These are phyloP conservation scores for Odobenus rosmarus DNA, from an alignment of 2,113 vertebrate species.

Conservation along the genomic window DNA sequence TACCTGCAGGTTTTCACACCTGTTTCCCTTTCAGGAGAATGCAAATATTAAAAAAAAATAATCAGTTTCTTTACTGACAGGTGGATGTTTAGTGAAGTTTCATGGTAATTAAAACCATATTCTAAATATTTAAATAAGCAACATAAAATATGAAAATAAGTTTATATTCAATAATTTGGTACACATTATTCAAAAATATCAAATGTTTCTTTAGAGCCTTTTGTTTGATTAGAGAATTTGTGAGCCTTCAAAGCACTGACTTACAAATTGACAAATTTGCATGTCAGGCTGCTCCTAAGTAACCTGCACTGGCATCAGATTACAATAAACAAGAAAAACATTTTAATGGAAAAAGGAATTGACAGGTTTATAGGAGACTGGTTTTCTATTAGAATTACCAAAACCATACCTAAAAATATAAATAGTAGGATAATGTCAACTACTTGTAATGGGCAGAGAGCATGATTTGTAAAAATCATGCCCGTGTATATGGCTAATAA, in stretches of 20 bases:
- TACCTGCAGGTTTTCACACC: slow-evolving; percentile 81
- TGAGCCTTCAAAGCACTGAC: background rate
- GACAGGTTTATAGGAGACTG: background rate
- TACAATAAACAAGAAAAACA: background rate
- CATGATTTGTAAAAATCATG: background rate
- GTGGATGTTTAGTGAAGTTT: slow-evolving; percentile 77
- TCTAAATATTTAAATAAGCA: slow-evolving; percentile 78
- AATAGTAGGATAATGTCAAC: background rate
- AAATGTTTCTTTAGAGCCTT: slow-evolving; percentile 41
- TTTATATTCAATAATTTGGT: slow-evolving; percentile 62
- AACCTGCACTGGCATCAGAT: background rate
- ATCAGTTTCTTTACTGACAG: slow-evolving; percentile 76
- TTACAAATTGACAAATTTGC: background rate
- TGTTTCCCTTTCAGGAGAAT: slow-evolving; percentile 67
- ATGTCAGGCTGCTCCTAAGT: no score
- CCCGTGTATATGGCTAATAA: background rate
- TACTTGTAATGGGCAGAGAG: background rate
- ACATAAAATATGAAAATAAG: slow-evolving; percentile 72
- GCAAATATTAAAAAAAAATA: slow-evolving; percentile 23
- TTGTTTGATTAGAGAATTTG: slow-evolving; percentile 2
- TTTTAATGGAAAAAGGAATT: background rate
- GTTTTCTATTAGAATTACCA: background rate
- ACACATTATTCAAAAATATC: slow-evolving; percentile 64
- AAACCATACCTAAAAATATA: background rate
- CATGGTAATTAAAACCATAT: slow-evolving; percentile 76